Percentiles rank a stretch among this genome's conserved stretches.
These are phyloP conservation scores for Corythornis vintsioides DNA, from an alignment of 2,113 vertebrate genomes.

Conservation along the genomic window DNA sequence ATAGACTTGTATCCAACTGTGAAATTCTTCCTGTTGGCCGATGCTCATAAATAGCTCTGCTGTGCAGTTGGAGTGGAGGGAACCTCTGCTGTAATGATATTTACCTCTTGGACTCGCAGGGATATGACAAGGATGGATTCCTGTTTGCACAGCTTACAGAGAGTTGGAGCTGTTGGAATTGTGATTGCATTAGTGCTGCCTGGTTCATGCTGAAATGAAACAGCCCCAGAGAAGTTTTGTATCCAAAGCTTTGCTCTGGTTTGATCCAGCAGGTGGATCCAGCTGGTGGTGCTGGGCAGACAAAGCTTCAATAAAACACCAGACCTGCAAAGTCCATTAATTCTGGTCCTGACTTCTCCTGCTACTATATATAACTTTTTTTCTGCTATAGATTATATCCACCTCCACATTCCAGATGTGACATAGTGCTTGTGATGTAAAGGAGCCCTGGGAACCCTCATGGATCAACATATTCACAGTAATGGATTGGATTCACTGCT, in stretches of 20 bases:
- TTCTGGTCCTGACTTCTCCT: slow-evolving; percentile 9
- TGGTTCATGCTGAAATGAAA: background rate
- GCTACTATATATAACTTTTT: background rate
- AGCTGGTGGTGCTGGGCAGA: background rate
- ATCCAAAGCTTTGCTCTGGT: background rate
- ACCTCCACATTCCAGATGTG: background rate
- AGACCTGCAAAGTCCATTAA: slow-evolving; percentile 32
- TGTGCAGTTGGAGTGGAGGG: background rate
- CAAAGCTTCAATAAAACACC: slow-evolving; percentile 27
- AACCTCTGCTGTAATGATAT: slow-evolving; percentile 11
- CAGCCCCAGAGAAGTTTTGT: fast-evolving
- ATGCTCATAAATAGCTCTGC: slow-evolving; percentile 13
- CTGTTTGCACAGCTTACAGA: slow-evolving; percentile 27
- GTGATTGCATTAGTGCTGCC: background rate
- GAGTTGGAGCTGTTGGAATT: background rate
- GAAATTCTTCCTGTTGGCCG: background rate
- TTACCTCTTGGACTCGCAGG: slow-evolving; percentile 16
- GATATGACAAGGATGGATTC: slow-evolving; percentile 38
- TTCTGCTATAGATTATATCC: background rate
- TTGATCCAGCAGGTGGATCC: slow-evolving; percentile 15
- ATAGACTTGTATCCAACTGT: slow-evolving; percentile 4
- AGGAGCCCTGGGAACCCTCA: slow-evolving; percentile 9
- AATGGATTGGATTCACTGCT: slow-evolving; percentile 37
- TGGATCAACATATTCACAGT: slow-evolving; percentile 34
- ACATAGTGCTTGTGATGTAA: slow-evolving; percentile 26